Percentiles rank a stretch among this genome's conserved stretches.
Conservation (phyloP, 2,888 invertebrate genomes). For the Drosophila cyrtoloma region DNA sequence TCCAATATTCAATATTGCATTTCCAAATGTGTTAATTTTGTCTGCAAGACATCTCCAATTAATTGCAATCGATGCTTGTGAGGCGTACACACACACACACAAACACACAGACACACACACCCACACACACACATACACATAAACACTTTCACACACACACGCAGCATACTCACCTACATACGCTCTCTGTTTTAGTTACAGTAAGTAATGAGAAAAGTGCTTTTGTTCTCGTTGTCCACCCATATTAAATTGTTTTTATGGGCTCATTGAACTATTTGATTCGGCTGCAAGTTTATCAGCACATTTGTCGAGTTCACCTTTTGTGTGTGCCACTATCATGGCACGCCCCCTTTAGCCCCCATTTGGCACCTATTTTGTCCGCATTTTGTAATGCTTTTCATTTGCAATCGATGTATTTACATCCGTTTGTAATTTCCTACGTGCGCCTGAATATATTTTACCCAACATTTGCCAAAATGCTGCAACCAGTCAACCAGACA, state of each 20-base stretch:
- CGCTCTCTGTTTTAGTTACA: background rate
- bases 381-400: constrained; percentile 58
- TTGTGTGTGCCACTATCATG: constrained; percentile 10
- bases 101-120: constrained; percentile 1
- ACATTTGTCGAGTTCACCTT: background rate
- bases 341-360: constrained; percentile 1
- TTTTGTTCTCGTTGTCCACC: constrained; percentile 43
- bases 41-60: constrained; percentile 66
- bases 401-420: constrained; percentile 75
- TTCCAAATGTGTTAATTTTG: constrained; percentile 66
- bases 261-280: constrained; percentile 74
- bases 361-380: constrained; percentile 18
- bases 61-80: constrained; percentile 58
- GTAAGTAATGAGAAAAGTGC: background rate
- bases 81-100: background rate
- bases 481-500: constrained; percentile 57
- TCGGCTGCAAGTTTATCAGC: constrained; percentile 49
- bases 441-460: constrained; percentile 71
- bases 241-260: constrained; percentile 66
- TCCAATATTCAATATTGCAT: constrained; percentile 35
- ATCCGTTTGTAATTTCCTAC: constrained; percentile 79
- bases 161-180: constrained; percentile 6
- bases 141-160: background rate
- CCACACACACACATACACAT: constrained; percentile 10
- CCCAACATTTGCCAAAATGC: constrained; percentile 53